These are phyloP conservation scores for Stratiomys singularior DNA, from an alignment of 2,888 invertebrate genomes.

Conservation along the genomic window DNA sequence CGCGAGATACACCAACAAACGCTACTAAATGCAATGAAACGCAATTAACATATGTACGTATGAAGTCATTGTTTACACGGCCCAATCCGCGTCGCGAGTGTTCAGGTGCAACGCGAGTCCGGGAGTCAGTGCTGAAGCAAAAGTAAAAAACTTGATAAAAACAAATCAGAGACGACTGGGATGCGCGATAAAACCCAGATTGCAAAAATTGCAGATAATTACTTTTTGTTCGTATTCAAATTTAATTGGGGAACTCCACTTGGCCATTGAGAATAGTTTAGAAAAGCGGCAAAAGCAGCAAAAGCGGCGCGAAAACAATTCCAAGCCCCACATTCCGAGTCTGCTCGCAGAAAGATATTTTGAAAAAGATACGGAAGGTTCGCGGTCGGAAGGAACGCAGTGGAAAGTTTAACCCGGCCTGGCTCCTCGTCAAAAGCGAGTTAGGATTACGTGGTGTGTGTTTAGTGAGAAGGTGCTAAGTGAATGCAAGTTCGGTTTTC, in stretches of 20 bases:
- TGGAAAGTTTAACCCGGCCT: not conserved
- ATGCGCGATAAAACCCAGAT: not conserved
- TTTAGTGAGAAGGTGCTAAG: constrained; percentile 33
- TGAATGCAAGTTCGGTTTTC: constrained; percentile 14
- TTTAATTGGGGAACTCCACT: constrained; percentile 6
- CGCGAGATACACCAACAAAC: not conserved
- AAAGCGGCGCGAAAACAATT: no score
- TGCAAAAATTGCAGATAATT: constrained; percentile 33
- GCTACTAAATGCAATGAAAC: constrained; percentile 12
- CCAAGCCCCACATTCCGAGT: not conserved
- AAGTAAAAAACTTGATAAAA: not conserved
- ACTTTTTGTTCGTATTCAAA: constrained; percentile 27
- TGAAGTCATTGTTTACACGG: constrained; percentile 35
- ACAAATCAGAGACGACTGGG: not conserved
- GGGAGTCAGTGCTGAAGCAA: not conserved
- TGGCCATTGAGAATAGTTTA: not conserved
- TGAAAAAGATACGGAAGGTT: not conserved
- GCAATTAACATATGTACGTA: constrained; percentile 23
- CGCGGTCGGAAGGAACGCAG: not conserved
- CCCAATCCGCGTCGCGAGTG: not conserved
- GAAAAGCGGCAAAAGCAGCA: not conserved
- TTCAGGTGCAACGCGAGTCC: constrained; percentile 1
- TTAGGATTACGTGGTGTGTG: constrained; percentile 30
- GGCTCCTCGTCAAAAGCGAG: not conserved
- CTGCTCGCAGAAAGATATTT: not conserved